A percentile compares a stretch with the other conserved stretches of the same genome.
phyloP scores from a whole-genome alignment of 2,888 invertebrate species.

The Blastobasis lacticolella region DNA sequence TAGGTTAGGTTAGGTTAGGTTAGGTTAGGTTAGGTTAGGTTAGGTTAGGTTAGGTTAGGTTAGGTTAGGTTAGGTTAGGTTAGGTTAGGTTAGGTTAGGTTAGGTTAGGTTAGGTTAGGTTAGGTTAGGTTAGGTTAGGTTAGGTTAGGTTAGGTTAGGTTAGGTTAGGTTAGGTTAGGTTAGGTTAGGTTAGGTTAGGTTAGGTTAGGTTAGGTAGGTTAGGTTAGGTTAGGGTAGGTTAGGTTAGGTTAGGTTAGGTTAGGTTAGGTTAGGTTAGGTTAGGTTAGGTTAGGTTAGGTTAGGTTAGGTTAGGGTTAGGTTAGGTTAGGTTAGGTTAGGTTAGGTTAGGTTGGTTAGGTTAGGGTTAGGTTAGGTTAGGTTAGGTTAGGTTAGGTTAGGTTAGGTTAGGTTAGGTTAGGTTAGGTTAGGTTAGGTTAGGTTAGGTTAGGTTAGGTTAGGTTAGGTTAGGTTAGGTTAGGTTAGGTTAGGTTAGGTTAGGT shows the following conservation, averaged over 20 bases:
- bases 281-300: conserved; percentile 4
- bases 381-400: conserved; percentile 11
- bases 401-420: conserved; percentile 11
- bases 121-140: no score
- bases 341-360: conserved; percentile 10
- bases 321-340: conserved; percentile 12
- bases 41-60: no score
- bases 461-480: conserved; percentile 10
- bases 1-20: conserved; percentile 12
- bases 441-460: conserved; percentile 10
- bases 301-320: conserved; percentile 7
- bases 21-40: no score
- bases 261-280: conserved; percentile 8
- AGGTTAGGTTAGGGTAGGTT: no score
- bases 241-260: conserved; percentile 8
- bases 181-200: no score
- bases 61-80: no score
- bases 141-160: no score
- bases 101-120: no score
- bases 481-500: conserved; percentile 11
- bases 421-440: conserved; percentile 11
- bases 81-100: no score
- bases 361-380: conserved; percentile 10
- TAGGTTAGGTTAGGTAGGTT: no score
- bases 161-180: no score